Percentiles rank a stretch among this genome's conserved stretches.
Conservation (phyloP, 2,888 invertebrate species). For the Phragmatobia fuliginosa region DNA sequence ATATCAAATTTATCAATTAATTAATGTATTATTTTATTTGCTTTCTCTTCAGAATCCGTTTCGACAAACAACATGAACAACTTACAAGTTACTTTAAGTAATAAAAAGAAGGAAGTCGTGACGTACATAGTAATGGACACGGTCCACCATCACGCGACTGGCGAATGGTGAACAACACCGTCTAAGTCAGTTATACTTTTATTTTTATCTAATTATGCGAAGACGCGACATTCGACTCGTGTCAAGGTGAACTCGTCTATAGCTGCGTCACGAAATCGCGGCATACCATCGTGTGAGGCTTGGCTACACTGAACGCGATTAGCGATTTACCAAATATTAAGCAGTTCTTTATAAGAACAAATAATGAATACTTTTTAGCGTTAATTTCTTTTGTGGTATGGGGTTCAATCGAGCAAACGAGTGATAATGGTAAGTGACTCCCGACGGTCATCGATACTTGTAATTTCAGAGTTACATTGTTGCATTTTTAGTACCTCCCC, state of each 20-base stretch:
- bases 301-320: constrained; percentile 12
- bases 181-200: constrained; percentile 60
- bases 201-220: constrained; percentile 70
- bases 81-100: not conserved
- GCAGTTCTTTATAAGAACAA: too few relatives aligned
- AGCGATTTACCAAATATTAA: not conserved
- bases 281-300: constrained; percentile 36
- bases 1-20: too few relatives aligned
- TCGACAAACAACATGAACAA: not conserved
- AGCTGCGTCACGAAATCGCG: constrained; percentile 37
- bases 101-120: constrained; percentile 20
- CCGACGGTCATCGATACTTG: too few relatives aligned
- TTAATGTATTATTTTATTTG: too few relatives aligned
- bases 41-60: too few relatives aligned
- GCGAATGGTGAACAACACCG: constrained; percentile 53
- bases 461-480: too few relatives aligned
- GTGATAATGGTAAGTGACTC: too few relatives aligned
- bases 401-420: too few relatives aligned
- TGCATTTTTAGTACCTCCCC: too few relatives aligned
- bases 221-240: constrained; percentile 67
- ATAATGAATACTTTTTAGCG: too few relatives aligned
- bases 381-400: too few relatives aligned
- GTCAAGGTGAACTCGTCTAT: constrained; percentile 74
- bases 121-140: constrained; percentile 44
- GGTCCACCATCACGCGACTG: constrained; percentile 52